Percentiles rank a stretch among this genome's conserved stretches.
These are phyloP conservation scores for Xanthia togata DNA, from an alignment of 2,888 invertebrate species.

Conservation along the genomic window DNA sequence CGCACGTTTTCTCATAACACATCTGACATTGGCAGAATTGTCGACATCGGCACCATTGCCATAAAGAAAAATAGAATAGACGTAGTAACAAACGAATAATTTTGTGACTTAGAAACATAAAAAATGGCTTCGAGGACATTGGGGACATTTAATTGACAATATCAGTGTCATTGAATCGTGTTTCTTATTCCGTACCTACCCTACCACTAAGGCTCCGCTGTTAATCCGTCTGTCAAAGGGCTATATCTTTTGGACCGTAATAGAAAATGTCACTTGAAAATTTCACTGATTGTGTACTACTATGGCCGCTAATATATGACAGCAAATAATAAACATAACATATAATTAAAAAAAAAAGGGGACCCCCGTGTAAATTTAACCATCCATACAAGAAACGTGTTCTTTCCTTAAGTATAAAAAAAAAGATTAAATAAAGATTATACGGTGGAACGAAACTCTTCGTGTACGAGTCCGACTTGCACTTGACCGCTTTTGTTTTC, in stretches of 20 bases:
- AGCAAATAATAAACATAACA: background rate
- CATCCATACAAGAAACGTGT: no score
- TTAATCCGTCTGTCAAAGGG: background rate
- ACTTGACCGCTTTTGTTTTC: background rate
- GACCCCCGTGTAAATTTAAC: no score
- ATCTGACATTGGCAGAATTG: no score
- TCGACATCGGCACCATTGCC: no score
- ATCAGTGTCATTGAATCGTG: constrained; percentile 6
- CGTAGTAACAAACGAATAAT: constrained; percentile 10
- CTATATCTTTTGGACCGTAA: background rate
- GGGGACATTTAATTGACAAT: background rate
- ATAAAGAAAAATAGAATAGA: no score
- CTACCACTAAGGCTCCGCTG: background rate
- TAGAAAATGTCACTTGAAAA: background rate
- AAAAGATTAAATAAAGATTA: background rate
- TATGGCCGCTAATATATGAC: background rate
- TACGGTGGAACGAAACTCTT: background rate
- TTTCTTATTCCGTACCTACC: background rate
- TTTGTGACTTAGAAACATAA: constrained; percentile 6
- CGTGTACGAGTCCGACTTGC: background rate
- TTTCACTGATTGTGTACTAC: no score
- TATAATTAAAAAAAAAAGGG: background rate
- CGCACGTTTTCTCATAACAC: no score
- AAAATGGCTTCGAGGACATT: background rate
- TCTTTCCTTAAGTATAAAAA: no score